Percentiles rank a stretch among this genome's conserved stretches.
phyloP scores from a whole-genome alignment of 2,797 vertebrate species.

The Kryptolebias ocellatus region DNA sequence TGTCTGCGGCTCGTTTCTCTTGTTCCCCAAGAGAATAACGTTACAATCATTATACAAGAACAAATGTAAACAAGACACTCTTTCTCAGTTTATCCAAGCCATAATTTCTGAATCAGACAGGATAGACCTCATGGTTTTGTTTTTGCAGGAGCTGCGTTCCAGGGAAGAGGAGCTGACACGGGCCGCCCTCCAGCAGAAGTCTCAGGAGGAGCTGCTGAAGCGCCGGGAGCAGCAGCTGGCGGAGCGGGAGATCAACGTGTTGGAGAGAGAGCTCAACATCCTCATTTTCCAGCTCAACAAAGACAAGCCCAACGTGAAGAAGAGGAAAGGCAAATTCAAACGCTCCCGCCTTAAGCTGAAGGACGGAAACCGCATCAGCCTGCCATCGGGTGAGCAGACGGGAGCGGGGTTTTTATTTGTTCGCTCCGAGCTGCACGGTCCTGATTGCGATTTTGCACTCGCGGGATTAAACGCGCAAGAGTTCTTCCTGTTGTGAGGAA shows the following conservation, averaged over 20 bases:
- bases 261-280: slow-evolving; percentile 94
- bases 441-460: neutral
- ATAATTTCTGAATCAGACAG: neutral
- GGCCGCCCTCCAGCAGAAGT: slow-evolving; percentile 94
- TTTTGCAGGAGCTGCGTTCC: slow-evolving; percentile 90
- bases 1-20: neutral
- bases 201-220: slow-evolving; percentile 91
- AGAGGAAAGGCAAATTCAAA: slow-evolving; percentile 94
- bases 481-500: neutral
- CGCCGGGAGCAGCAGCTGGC: slow-evolving; percentile 93
- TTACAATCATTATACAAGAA: neutral
- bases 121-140: neutral
- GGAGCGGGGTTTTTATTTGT: too few relatives aligned
- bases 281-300: slow-evolving; percentile 96
- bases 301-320: slow-evolving; percentile 94
- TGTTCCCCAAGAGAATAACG: neutral
- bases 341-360: slow-evolving; percentile 91
- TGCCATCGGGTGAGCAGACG: slow-evolving; percentile 90
- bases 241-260: slow-evolving; percentile 91
- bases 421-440: too few relatives aligned
- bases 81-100: neutral
- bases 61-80: neutral
- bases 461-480: neutral
- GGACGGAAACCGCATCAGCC: slow-evolving; percentile 95
- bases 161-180: slow-evolving; percentile 93